phyloP scores from a whole-genome alignment of 2,113 vertebrate genomes.

The Chitala chitala region DNA sequence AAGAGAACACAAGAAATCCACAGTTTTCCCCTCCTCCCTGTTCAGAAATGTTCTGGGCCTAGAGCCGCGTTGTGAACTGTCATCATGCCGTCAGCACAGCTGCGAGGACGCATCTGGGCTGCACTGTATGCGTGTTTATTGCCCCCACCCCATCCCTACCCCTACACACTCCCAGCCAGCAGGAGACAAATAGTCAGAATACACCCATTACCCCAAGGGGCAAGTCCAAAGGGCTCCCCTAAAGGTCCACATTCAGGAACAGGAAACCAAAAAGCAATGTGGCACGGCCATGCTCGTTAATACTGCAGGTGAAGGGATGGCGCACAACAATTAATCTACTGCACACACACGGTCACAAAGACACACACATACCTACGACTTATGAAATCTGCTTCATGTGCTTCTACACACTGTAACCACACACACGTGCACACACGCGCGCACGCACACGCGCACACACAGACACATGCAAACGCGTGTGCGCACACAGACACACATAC shows the following conservation, averaged over 20 bases:
- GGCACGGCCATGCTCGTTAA: conserved; percentile 48
- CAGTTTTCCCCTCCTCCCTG: conserved; percentile 53
- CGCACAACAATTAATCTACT: neutral
- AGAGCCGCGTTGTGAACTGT: neutral
- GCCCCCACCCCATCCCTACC: conserved; percentile 31
- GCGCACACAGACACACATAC: neutral
- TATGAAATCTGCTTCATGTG: too few species aligned
- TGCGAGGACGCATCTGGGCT: neutral
- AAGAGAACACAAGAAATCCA: conserved; percentile 59
- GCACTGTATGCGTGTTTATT: neutral
- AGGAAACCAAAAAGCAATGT: conserved; percentile 37
- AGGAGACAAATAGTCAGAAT: conserved; percentile 68
- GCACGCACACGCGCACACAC: neutral
- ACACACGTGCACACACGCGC: neutral
- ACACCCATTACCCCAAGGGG: conserved; percentile 57
- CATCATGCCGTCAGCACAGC: neutral
- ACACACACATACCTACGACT: too few species aligned
- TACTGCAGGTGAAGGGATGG: neutral
- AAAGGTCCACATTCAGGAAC: conserved; percentile 43
- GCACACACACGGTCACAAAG: neutral
- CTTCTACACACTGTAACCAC: neutral
- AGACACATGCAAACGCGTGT: too few species aligned
- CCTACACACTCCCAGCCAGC: conserved; percentile 77
- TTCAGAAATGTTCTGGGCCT: conserved; percentile 43
- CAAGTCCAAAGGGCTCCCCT: conserved; percentile 53